Percentiles rank a stretch among this genome's conserved stretches.
Conservation (phyloP, 1,140 invertebrate species). For the Oscheius sp. region DNA sequence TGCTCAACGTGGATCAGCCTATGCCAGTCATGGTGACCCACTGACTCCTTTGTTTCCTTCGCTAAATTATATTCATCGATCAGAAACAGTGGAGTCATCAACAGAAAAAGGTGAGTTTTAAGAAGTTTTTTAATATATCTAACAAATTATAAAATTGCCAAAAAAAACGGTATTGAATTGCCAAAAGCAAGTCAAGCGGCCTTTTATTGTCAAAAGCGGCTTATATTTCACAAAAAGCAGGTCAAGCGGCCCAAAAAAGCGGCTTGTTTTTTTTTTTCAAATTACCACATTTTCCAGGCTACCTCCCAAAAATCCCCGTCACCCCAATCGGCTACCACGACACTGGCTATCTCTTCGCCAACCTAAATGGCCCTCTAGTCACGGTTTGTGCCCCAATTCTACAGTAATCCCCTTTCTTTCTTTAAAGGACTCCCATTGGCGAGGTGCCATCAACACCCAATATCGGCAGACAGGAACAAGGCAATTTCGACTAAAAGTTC, state of each 20-base stretch:
- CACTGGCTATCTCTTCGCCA: constrained; percentile 38
- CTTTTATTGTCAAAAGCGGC: no score
- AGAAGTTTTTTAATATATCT: no score
- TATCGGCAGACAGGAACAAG: constrained; percentile 41
- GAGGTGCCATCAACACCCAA: constrained; percentile 29
- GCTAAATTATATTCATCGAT: constrained; percentile 61
- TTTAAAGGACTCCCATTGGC: constrained; percentile 44
- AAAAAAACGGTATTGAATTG: no score
- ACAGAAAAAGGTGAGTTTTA: constrained; percentile 18
- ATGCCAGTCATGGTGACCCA: constrained; percentile 48
- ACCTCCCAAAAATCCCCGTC: constrained; percentile 50
- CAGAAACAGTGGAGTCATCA: constrained; percentile 21
- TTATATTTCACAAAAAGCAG: no score
- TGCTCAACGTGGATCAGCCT: constrained; percentile 48
- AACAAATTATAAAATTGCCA: no score
- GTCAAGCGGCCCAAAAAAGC: no score
- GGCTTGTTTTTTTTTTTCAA: background rate
- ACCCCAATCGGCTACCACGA: constrained; percentile 47
- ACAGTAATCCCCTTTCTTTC: background rate
- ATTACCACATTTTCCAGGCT: background rate
- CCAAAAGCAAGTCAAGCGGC: no score
- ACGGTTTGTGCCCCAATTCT: constrained; percentile 35
- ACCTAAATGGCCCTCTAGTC: constrained; percentile 41
- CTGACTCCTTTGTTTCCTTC: constrained; percentile 59
- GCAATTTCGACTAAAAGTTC: constrained; percentile 41